Evolutionary conservation across 2,113 vertebrate species (phyloP), one percentile per base, ranked within the genome.

Genomic region (Brachypteracias leptosomus): DNA sequence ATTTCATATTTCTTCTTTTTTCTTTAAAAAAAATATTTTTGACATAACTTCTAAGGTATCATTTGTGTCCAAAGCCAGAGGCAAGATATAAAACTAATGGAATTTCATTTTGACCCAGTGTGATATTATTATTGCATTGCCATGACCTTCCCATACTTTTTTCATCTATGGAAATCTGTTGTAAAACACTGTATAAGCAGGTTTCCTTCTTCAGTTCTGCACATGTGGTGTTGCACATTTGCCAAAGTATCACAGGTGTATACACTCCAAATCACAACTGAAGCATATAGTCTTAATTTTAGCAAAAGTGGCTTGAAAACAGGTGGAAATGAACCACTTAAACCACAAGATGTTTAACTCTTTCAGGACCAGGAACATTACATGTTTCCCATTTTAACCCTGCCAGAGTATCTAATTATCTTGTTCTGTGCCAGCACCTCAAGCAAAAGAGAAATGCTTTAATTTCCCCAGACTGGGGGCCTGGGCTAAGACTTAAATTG

Each of bases 1-100:
- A 31, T 19, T 62, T 66, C 1, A 11, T 51, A 47, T 19, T 29
- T 54, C 3, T 16, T 11, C 0, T 29, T 40, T 59, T 19, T 52
- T 52, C n/a, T n/a, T n/a, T n/a, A n/a, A n/a, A 28, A 28, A 28
- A 13, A 21, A 15, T 31, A 4, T 16, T 11, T 31, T 78, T 71
- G 28, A 5, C 5, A 6, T 29, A 61, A 54, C 0, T 58, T 65
- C 52, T 49, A 73, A 40, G 1, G 0, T 66, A 52, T 17, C 0
- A 2, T 46, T 38, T 66, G 26, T 85, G 38, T 3, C 11, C 44
- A 81, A 84, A 57, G 4, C 77, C 22, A 52, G 42, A 74, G 20
- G 42, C 3, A 72, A 67, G 15, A 47, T 42, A 51, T 0, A 22
- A 6, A 3, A 33, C 22, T 82, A 79, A 73, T 42, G 9, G 21